Percentiles rank a stretch among this genome's conserved stretches.
Conservation (phyloP, 2,888 invertebrate genomes). For the Lasius fuliginosus region DNA sequence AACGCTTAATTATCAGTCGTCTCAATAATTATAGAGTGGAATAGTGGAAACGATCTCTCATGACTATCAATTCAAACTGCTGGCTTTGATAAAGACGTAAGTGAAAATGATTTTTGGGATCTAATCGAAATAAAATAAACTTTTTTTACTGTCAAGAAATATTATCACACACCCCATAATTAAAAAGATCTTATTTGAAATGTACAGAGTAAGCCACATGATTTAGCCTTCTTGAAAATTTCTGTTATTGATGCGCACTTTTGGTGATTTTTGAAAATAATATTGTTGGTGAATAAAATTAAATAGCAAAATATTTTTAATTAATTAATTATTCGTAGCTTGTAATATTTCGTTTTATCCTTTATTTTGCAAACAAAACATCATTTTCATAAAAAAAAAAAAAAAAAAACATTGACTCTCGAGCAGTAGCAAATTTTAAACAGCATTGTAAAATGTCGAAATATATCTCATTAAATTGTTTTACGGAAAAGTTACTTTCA, state of each 20-base stretch:
- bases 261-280: background rate
- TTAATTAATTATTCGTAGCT: background rate
- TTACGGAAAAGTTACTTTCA: background rate
- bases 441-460: background rate
- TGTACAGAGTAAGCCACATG: background rate
- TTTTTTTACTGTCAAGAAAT: background rate
- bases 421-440: background rate
- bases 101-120: background rate
- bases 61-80: background rate
- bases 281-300: background rate
- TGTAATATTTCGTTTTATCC: background rate
- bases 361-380: background rate
- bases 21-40: slow-evolving; percentile 22
- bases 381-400: background rate
- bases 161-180: background rate
- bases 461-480: background rate
- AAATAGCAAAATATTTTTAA: background rate
- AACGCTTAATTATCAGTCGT: background rate
- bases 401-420: background rate
- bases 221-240: background rate
- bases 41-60: background rate
- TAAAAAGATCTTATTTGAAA: slow-evolving; percentile 4
- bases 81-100: background rate
- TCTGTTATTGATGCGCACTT: background rate
- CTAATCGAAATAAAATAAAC: background rate